Evolutionary conservation across 2,888 invertebrate genomes (phyloP), one percentile per base, ranked within the genome.

Genomic region (Cataglyphis rosenhaueri): DNA sequence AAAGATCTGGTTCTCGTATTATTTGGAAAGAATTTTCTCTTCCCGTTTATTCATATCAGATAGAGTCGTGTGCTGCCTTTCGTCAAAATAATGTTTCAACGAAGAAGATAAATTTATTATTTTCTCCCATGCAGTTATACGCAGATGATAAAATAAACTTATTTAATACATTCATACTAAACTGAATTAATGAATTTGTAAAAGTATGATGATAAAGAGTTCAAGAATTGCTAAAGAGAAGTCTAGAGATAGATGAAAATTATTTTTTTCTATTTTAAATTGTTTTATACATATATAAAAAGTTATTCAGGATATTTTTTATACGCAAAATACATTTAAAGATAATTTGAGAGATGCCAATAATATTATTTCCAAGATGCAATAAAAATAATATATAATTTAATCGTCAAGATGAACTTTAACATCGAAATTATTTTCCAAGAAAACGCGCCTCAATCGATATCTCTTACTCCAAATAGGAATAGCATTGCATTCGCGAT

Each of bases 1-100:
- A 41, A 61, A 61, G 74, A 55, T 81, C 75, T 81, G 81, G 81
- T 52, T 75, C 55, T 74, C 29, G 15, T 81, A 52, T 38, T 62
- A 38, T 52, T 10, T 21, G 29, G 55, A 38, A 52, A 75, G 21
- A 70, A 48, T 21, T 3, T 1, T 59, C 10, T 44, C 29, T 48
- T 81, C 29, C 35, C 10, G 25, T 81, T 78, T 66, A 66, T 76
- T 59, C 71, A 10, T 29, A 29, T 59, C 25, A 15, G 32, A 44
- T 25, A 15, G 12, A 57, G 6, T 32, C 21, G 32, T 9, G 18
- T 44, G 41, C 57, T 35, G 70, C 3, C 1, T 59, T 41, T 41
- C 18, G 9, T 78, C 32, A 59, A 35, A 59, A 21, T 12, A 57
- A 57, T 68, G 52, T 66, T 66, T 66, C 25, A 65, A 65, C 48